Percentiles rank a stretch among this genome's conserved stretches.
phyloP scores from a whole-genome alignment of 1,140 invertebrate genomes.

The Penaeus chinensis region DNA sequence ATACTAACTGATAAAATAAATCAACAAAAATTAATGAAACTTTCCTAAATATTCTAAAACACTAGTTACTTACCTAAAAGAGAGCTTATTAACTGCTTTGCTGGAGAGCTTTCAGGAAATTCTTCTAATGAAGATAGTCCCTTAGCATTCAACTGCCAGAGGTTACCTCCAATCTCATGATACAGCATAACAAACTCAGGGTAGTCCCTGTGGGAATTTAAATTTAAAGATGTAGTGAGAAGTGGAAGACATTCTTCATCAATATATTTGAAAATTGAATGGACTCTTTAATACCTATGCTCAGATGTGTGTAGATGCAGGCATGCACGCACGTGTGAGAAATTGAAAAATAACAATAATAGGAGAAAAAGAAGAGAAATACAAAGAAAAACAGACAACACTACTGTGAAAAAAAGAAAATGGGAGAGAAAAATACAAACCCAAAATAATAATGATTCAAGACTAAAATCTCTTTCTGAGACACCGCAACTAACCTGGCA shows the following conservation, averaged over 20 bases:
- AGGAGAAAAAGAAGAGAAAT: background rate
- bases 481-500: slow-evolving; percentile 43
- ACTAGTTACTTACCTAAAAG: slow-evolving; percentile 24
- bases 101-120: slow-evolving; percentile 42
- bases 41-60: background rate
- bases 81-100: slow-evolving; percentile 19
- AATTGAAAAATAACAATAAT: background rate
- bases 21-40: background rate
- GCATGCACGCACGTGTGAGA: background rate
- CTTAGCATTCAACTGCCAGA: slow-evolving; percentile 24
- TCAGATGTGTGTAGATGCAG: background rate
- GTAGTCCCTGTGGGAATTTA: slow-evolving; percentile 34
- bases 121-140: slow-evolving; percentile 26
- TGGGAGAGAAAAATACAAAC: background rate
- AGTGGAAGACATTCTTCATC: too few relatives aligned
- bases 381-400: too few relatives aligned
- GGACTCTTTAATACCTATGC: too few relatives aligned
- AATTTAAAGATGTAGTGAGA: too few relatives aligned
- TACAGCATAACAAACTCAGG: slow-evolving; percentile 57
- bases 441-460: background rate
- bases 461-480: background rate
- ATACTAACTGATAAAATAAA: background rate
- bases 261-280: too few relatives aligned
- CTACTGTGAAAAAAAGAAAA: too few relatives aligned
- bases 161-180: slow-evolving; percentile 57